Base-by-base conservation (phyloP, 2,797 vertebrate species). In the Amazonetta brasiliensis region DNA sequence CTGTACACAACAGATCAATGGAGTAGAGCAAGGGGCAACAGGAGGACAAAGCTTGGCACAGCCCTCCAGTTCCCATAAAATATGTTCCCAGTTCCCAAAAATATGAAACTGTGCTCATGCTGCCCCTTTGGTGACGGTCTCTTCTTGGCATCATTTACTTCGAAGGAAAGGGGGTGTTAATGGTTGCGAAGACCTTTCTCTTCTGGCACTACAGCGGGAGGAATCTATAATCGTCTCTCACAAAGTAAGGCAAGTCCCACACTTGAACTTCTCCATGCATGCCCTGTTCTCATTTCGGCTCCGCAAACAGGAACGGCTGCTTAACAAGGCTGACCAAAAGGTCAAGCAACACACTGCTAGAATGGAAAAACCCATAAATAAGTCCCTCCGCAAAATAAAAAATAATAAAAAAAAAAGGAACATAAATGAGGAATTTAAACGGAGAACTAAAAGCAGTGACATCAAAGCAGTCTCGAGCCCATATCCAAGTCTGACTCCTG, bases 401-500 rank as follows among this genome's bases (percentile, higher is more conserved):
- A 64, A 48, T 39, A 39, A 39, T 4, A 7, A 74, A 39, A 41
- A 41, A n/a, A n/a, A 55, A 23, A 4, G 10, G 15, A 20, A 35
- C 7, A 68, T 64, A 69, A 85, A 2, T 20, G 18, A 37, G 9
- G 11, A 74, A 59, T 77, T 79, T 52, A 86, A 90, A 69, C 21
- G 4, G 83, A 83, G 30, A 85, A 62, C 44, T 80, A 30, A 81
- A 89, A 89, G 28, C 17, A 83, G 28, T 31, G 20, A 77, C 55
- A 87, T 69, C 39, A 83, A 85, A 88, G 50, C 58, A 88, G 76
- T 54, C 73, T 67, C 33, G 81, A 75, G 72, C 33, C 44, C 48
- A 33, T 68, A 33, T 68, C 60, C 78, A 87, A 88, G 54, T 33
- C 69, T 60, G n/a, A 44, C 46, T 93, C 76, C 87, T 69, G 73